Conservation (phyloP, 2,797 vertebrate species). For the Aphelocoma californica region DNA sequence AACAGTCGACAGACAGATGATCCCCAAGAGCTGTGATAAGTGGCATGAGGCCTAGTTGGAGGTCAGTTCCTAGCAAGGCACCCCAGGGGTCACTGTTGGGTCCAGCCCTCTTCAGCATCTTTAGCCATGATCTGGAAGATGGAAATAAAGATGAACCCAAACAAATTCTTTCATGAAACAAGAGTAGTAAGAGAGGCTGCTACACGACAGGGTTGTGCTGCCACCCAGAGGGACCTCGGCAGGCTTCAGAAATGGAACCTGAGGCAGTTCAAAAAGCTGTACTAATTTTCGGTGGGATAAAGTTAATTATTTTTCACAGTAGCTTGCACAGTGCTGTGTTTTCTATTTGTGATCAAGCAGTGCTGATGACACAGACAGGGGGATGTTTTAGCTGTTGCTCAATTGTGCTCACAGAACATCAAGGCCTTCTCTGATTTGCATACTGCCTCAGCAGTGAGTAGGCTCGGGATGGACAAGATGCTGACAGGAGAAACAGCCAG, state of each 20-base stretch:
- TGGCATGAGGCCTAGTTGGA: not conserved
- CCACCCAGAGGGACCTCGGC: not conserved
- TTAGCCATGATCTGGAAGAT: not conserved
- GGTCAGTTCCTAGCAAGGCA: not conserved
- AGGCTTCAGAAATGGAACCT: not conserved
- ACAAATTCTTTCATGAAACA: not conserved
- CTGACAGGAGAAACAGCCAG: not conserved
- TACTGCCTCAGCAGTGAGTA: not conserved
- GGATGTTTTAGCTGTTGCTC: not conserved
- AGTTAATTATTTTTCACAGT: not conserved
- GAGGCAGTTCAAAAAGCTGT: not conserved
- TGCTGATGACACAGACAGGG: not conserved
- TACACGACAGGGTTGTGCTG: not conserved
- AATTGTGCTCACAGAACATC: not conserved
- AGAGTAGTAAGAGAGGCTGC: not conserved
- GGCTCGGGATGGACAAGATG: not conserved
- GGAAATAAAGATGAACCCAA: not conserved
- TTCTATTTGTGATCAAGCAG: not conserved
- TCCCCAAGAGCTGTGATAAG: not conserved
- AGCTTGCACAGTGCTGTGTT: not conserved
- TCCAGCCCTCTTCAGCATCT: not conserved
- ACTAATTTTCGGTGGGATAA: not conserved
- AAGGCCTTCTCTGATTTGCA: not conserved
- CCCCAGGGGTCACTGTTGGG: not conserved
- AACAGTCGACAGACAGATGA: not conserved